These are phyloP conservation scores for Acanthopagrus latus DNA, from an alignment of 2,797 vertebrate species.

Conservation along the genomic window DNA sequence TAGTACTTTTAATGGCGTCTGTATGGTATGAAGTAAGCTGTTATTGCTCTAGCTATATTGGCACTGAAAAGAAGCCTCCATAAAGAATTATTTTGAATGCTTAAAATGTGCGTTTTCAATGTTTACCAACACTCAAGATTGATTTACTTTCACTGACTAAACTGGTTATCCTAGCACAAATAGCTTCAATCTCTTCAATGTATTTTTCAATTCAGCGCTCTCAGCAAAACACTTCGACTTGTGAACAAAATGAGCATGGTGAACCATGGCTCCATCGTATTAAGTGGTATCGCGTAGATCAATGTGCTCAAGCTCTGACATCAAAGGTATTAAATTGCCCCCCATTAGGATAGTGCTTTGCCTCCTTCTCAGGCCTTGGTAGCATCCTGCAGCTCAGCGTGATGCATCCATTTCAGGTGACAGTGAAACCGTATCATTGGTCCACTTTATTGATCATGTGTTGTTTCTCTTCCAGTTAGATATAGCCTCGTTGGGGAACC, in stretches of 20 bases:
- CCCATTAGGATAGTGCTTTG: conserved; percentile 47
- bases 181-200: not conserved
- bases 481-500: conserved; percentile 48
- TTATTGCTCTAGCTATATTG: not conserved
- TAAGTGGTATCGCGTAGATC: conserved; percentile 50
- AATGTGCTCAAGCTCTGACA: conserved; percentile 48
- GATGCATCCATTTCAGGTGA: conserved; percentile 56
- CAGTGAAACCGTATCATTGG: conserved; percentile 50
- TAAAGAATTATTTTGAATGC: not conserved
- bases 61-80: not conserved
- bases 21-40: not conserved
- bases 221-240: conserved; percentile 36
- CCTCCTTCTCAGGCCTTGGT: conserved; percentile 43
- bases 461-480: conserved; percentile 49
- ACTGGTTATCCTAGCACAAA: not conserved
- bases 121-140: not conserved
- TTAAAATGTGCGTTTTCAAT: not conserved
- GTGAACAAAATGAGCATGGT: conserved; percentile 8
- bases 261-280: conserved; percentile 39
- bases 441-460: conserved; percentile 64
- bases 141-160: not conserved
- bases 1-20: not conserved
- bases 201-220: not conserved
- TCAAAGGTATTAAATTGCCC: conserved; percentile 62
- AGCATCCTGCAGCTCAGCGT: conserved; percentile 23